Evolutionary conservation across 2,888 invertebrate genomes (phyloP), one percentile per base, ranked within the genome.

Genomic region (Syritta pipiens): DNA sequence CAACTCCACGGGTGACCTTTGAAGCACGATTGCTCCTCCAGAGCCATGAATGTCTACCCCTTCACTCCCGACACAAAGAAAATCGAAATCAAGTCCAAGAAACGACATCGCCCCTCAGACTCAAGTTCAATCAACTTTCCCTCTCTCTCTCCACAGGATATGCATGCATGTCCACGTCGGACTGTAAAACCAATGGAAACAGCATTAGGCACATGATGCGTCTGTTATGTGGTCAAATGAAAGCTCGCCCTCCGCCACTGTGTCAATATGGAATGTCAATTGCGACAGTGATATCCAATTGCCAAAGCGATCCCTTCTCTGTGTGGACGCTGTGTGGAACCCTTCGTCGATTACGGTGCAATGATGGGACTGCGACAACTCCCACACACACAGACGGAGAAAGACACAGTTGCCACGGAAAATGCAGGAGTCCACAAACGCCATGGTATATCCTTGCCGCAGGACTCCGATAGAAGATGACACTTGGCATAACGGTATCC

Each of bases 361-460:
- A 49, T 63, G 63, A 51, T 63, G 69, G 14, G 35, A 62, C 28
- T 76, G 51, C 30, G 59, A 57, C 26, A 76, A 42, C 32, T 14
- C 20, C 30, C 22, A 30, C 14, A 9, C 19, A 9, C 55, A 26
- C 7, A 12, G 9, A 22, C 14, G 17, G 14, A 6, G 7, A 12
- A 10, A 10, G 4, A n/a, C 32, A 32, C 32, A 17, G 20, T 20
- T 5, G 20, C 10, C 4, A 24, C 10, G 14, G 30, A 30, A 28
- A 46, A 32, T 49, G 60, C 10, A 60, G 40, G 65, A 44, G 79
- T 62, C 62, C 57, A 74, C 68, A 74, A 79, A 67, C 44, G 62
- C 44, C 62, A 68, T 49, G 42, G 68, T 79, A 79, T 68, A 62
- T 79, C 57, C 62, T 63, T 35, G 37, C 79, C 79, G 68, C 67